These are phyloP conservation scores for Bombus ignitus DNA, from an alignment of 1,140 invertebrate genomes.

Conservation along the genomic window DNA sequence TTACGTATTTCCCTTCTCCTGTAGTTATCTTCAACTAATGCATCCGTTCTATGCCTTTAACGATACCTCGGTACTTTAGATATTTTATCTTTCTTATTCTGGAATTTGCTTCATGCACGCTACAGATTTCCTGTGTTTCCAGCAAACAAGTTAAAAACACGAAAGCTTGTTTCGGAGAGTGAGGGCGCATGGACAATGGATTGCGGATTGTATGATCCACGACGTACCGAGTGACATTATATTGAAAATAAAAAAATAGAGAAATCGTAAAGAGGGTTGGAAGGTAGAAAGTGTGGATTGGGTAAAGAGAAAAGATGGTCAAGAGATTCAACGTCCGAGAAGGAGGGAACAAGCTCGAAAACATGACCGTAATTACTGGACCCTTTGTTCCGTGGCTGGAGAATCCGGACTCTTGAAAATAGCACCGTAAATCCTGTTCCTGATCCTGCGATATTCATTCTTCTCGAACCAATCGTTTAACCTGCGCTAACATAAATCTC, in stretches of 20 bases:
- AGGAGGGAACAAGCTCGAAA: conserved; percentile 46
- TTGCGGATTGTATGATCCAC: conserved; percentile 30
- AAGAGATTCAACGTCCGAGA: conserved; percentile 4
- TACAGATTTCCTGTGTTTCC: neutral
- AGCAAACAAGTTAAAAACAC: neutral
- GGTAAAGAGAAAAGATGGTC: conserved; percentile 20
- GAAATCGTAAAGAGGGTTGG: neutral
- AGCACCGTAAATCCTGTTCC: conserved; percentile 49
- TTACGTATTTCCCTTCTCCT: neutral
- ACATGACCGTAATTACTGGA: conserved; percentile 58
- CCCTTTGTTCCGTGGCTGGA: conserved; percentile 39
- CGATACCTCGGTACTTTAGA: neutral
- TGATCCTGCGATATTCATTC: conserved; percentile 55
- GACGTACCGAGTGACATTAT: neutral
- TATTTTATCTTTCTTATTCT: neutral
- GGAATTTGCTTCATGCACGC: neutral
- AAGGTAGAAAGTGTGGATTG: neutral
- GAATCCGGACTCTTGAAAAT: conserved; percentile 36
- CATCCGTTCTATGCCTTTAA: neutral
- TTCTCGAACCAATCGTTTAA: conserved; percentile 16
- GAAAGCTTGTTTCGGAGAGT: conserved; percentile 22
- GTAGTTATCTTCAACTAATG: neutral
- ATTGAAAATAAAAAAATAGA: neutral
- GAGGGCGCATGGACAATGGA: neutral
- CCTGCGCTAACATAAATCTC: neutral